These are phyloP conservation scores for Eurystomus gularis DNA, from an alignment of 2,113 vertebrate genomes.

Conservation along the genomic window DNA sequence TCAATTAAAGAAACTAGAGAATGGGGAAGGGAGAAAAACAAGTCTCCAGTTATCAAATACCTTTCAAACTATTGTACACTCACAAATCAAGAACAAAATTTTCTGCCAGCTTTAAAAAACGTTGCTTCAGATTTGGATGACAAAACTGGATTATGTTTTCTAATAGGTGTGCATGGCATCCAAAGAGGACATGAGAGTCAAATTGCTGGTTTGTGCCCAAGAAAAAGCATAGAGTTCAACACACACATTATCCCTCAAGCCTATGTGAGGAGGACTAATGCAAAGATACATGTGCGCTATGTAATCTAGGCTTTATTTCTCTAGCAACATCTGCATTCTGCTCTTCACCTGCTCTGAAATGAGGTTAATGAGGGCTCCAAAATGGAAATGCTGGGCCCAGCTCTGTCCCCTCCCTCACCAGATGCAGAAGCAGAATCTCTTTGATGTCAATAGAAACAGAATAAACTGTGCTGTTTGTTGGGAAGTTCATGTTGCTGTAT, in stretches of 20 bases:
- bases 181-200: neutral
- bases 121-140: neutral
- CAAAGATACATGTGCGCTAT: neutral
- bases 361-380: neutral
- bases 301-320: neutral
- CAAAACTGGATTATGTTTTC: neutral
- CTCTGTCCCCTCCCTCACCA: neutral
- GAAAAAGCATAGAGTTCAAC: neutral
- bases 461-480: neutral
- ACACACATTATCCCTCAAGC: neutral
- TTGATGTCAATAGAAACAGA: neutral
- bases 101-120: neutral
- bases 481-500: neutral
- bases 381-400: neutral
- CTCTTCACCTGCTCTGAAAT: neutral
- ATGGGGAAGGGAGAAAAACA: constrained; percentile 5
- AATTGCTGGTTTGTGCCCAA: neutral
- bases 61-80: neutral
- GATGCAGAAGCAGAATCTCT: constrained; percentile 1
- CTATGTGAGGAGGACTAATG: neutral
- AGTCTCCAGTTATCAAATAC: neutral
- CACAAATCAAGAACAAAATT: neutral
- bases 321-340: neutral
- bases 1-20: constrained; percentile 16
- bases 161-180: neutral